A percentile compares a stretch with the other conserved stretches of the same genome.
phyloP scores from a whole-genome alignment of 2,888 invertebrate species.

The Lasioglossum leucozonium region DNA sequence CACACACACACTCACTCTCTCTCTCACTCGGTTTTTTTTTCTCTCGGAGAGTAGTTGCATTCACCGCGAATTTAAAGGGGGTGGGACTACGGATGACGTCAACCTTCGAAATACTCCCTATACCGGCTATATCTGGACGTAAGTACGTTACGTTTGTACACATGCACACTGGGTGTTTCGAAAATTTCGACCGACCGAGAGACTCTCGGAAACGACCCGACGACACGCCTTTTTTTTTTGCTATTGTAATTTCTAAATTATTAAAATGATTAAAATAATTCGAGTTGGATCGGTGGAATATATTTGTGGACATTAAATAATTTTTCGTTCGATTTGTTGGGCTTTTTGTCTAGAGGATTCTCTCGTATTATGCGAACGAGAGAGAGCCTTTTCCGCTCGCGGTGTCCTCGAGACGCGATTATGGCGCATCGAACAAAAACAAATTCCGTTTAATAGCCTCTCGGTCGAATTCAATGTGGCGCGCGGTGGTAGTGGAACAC shows the following conservation, averaged over 20 bases:
- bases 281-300: too few relatives aligned
- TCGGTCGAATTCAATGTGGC: conserved; percentile 68
- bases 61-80: conserved; percentile 71
- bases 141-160: conserved; percentile 39
- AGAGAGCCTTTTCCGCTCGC: conserved; percentile 45
- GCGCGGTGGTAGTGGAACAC: conserved; percentile 43
- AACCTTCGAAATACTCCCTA: conserved; percentile 70
- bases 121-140: conserved; percentile 61
- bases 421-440: conserved; percentile 73
- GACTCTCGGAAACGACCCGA: too few relatives aligned
- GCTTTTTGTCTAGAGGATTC: conserved; percentile 18
- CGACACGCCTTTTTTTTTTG: too few relatives aligned
- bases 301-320: background rate
- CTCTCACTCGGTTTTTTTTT: conserved; percentile 51
- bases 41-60: conserved; percentile 63
- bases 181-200: conserved; percentile 25
- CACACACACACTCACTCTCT: too few relatives aligned
- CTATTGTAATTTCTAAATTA: too few relatives aligned
- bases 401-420: conserved; percentile 69
- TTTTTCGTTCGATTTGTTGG: background rate
- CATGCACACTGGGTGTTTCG: conserved; percentile 47
- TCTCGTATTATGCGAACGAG: conserved; percentile 1
- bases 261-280: too few relatives aligned
- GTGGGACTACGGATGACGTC: conserved; percentile 72
- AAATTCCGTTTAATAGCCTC: conserved; percentile 73